Evolutionary conservation across 2,113 vertebrate species (phyloP).

Genomic region (Pica pica): DNA sequence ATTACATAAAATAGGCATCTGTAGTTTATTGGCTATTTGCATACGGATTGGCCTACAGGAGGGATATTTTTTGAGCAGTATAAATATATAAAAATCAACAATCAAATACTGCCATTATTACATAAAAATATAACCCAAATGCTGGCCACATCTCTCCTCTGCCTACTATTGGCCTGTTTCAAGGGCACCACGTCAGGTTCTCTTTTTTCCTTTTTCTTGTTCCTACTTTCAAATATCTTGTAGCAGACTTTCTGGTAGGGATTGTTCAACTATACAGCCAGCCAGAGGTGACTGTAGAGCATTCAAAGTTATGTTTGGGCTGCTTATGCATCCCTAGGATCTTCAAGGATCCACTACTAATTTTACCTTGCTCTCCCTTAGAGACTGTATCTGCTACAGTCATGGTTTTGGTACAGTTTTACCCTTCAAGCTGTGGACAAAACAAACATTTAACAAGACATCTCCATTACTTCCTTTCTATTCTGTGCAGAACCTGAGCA

Average conservation of each 20-base stretch:
- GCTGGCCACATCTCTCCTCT: rapidly evolving
- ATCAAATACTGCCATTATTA: neutral
- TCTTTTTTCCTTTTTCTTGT: rapidly evolving
- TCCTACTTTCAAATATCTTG: neutral
- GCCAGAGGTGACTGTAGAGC: neutral
- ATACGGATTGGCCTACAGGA: neutral
- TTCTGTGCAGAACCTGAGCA: rapidly evolving
- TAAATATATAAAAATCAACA: neutral
- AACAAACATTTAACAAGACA: neutral
- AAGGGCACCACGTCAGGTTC: neutral
- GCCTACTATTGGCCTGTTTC: rapidly evolving
- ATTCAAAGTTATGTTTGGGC: neutral
- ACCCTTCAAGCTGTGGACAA: neutral
- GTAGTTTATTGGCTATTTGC: neutral
- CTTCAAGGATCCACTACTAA: neutral
- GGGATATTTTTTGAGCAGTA: neutral
- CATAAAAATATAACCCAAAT: neutral
- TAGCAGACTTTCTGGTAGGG: neutral
- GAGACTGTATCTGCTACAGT: neutral
- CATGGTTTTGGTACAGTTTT: neutral
- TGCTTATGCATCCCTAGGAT: neutral
- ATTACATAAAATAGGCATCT: neutral
- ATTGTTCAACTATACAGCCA: neutral
- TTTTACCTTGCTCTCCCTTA: neutral
- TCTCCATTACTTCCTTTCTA: neutral